Evolutionary conservation across 2,113 vertebrate species (phyloP), one percentile per base, ranked within the genome.

Genomic region (Apeltes quadracus): DNA sequence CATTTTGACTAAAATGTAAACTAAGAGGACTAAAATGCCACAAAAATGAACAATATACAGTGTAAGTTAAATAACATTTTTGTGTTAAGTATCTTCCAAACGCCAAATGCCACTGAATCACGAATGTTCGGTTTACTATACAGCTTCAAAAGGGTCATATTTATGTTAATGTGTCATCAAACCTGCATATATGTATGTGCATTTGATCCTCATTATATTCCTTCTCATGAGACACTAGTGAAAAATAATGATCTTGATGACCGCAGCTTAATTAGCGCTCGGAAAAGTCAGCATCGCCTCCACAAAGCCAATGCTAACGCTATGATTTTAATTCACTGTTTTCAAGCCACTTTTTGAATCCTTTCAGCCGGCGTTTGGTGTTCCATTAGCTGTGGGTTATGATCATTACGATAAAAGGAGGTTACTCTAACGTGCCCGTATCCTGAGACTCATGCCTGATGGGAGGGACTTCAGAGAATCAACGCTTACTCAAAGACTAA

Each of bases 191-290:
- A 54, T 62, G 18, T 50, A 27, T 78, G 70, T 76, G 61, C 70
- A 69, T 85, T 72, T 82, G 85, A 84, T 75, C 79, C 81, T 76
- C 68, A 85, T 90, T 78, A 48, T 87, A 87, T 83, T 73, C 44
- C 71, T 72, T 77, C 69, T 72, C 62, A 63, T 43, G 69, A 72
- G 65, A 79, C 25, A 27, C 75, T 77, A 70, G 41, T 74, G 82
- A 85, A 86, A 88, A 90, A 87, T 90, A 90, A 89, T 88, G 84
- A 87, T 90, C 82, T 69, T 86, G 83, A 86, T 90, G 87, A 86
- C 87, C 80, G 72, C 74, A 61, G 75, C 74, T 79, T 85, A 88
- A 92, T 86, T 88, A 83, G 78, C 61, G 13, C 69, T 70, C 10
- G 46, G 61, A 84, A 87, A 83, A 29, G 87, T 89, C 82, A 83